Percentiles rank a stretch among this genome's conserved stretches.
Conservation (phyloP, 37 sponge, comb jelly and placozoan species). For the Chondrilla cf. caribensis region DNA sequence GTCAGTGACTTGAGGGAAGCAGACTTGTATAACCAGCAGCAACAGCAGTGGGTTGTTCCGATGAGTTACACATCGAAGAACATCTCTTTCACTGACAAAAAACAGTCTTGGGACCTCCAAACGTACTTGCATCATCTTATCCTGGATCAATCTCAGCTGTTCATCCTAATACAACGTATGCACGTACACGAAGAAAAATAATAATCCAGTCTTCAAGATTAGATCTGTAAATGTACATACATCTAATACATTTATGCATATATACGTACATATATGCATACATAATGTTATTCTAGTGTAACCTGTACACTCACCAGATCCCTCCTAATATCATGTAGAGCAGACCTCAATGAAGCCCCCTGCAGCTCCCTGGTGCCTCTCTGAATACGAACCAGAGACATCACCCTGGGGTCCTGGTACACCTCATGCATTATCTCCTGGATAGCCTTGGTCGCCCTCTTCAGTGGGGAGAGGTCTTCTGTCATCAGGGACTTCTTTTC, state of each 20-base stretch:
- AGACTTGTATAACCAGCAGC: constrained; percentile 36
- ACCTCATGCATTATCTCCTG: constrained; percentile 53
- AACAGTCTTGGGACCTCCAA: constrained; percentile 42
- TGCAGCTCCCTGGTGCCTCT: constrained; percentile 74
- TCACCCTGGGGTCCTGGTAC: constrained; percentile 39
- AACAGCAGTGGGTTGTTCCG: constrained; percentile 34
- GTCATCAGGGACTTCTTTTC: not conserved
- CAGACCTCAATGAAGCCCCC: constrained; percentile 53
- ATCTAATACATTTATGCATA: too few relatives aligned
- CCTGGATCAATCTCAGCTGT: constrained; percentile 1
- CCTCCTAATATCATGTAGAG: constrained; percentile 8
- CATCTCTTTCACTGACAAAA: constrained; percentile 36
- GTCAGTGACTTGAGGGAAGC: constrained; percentile 43
- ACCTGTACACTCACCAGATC: constrained; percentile 27
- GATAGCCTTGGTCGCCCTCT: constrained; percentile 33
- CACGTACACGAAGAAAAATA: not conserved
- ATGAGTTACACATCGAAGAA: constrained; percentile 23
- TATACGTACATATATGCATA: too few relatives aligned
- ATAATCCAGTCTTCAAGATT: not conserved
- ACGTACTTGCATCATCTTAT: constrained; percentile 12
- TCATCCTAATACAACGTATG: not conserved
- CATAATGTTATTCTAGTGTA: too few relatives aligned
- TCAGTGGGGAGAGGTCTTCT: constrained; percentile 33
- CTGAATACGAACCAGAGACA: constrained; percentile 56
- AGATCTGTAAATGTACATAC: too few relatives aligned